Evolutionary conservation across 2,113 vertebrate genomes (phyloP), one percentile per base, ranked within the genome.

Genomic region (Nothocercus nigrocapillus): DNA sequence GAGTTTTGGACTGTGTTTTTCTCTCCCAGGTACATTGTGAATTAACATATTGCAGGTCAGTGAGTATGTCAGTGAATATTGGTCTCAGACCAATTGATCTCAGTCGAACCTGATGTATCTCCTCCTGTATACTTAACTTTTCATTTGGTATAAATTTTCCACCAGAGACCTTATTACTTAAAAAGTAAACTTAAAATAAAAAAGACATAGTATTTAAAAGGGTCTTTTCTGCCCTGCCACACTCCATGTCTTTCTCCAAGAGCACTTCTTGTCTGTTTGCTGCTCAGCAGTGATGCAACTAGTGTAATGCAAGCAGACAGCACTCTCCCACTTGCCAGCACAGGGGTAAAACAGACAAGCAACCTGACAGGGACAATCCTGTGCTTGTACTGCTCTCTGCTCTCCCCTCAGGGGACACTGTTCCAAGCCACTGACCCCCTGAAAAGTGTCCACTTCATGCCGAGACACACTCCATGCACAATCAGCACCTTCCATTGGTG

Each of bases 61-160:
- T 80, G 49, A 64, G 8, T 45, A 81, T 61, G 51, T 78, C 64
- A 47, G 45, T 47, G 45, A 47, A 18, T 47, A 49, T 75, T 10
- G 44, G 44, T 24, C 32, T 82, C 45, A 38, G 15, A 42, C 15
- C 79, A 61, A 17, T 7, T 88, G 59, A 15, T 68, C 83, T 82
- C n/a, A 28, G 64, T 84, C 59, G 34, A 86, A 79, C 13, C 30
- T 76, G 70, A 53, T 84, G 19, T 30, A n/a, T 53, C 36, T 79
- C 42, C 32, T 86, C 74, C 66, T 78, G n/a, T 22, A 72, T 90
- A 64, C 75, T 87, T 80, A 82, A 75, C 59, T 90, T 89, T 67
- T 94, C 82, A 59, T 67, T 90, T 82, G 38, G 18, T 62, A 84
- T 80, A 58, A 64, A 53, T 96, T 93, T 95, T 47, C 77, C 47